phyloP scores from a whole-genome alignment of 1,140 invertebrate species.

The Leptinotarsa texana region DNA sequence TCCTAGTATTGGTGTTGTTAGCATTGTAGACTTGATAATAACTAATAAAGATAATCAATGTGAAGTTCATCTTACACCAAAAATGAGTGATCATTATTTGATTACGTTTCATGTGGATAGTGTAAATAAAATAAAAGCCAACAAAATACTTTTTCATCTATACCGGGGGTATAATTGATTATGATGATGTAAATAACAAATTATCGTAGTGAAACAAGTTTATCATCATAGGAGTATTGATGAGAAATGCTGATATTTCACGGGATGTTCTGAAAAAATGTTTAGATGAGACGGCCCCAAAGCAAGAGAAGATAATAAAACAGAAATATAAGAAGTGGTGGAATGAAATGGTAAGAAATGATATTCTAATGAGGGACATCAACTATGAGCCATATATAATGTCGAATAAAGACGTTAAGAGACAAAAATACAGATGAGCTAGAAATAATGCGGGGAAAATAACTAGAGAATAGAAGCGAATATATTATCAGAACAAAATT shows the following conservation, averaged over 20 bases:
- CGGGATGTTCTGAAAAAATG: neutral
- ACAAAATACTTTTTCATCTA: neutral
- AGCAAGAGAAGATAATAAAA: no score
- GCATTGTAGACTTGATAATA: neutral
- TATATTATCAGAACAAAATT: no score
- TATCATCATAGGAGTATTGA: neutral
- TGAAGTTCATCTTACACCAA: neutral
- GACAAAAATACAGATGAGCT: no score
- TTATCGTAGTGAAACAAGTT: neutral
- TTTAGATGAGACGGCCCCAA: neutral
- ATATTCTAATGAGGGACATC: no score
- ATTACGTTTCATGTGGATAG: neutral
- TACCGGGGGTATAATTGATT: neutral
- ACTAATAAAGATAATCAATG: no score
- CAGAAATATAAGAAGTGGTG: no score
- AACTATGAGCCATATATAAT: no score
- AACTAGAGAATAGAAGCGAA: no score
- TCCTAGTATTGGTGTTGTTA: neutral
- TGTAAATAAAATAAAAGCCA: neutral
- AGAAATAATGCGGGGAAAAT: no score
- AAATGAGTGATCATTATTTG: neutral
- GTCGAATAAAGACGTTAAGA: no score
- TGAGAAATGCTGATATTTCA: neutral
- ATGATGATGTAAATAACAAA: neutral
- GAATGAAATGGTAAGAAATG: no score